phyloP scores from a whole-genome alignment of 2,797 vertebrate genomes.

The Gallinago nigripennis region DNA sequence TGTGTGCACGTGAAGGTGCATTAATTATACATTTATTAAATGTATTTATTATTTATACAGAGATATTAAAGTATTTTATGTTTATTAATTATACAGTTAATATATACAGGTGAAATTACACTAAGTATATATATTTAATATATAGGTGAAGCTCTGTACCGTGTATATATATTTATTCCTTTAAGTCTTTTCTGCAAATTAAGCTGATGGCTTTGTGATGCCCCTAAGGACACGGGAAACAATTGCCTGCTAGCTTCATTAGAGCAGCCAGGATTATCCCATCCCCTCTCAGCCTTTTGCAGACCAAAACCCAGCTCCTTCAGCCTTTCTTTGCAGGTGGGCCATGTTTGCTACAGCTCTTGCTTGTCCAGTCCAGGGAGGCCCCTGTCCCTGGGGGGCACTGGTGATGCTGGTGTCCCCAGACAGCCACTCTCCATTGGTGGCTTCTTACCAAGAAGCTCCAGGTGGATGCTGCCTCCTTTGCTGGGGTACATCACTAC shows the following conservation, averaged over 20 bases:
- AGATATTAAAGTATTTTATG: not conserved
- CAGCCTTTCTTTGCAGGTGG: not conserved
- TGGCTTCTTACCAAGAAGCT: not conserved
- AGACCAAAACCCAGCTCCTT: not conserved
- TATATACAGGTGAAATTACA: not conserved
- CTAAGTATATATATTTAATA: not conserved
- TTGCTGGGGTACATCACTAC: not conserved
- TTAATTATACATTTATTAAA: conserved; percentile 41
- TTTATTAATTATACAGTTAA: conserved; percentile 28
- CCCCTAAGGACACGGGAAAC: not conserved
- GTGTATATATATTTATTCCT: not conserved
- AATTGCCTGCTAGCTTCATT: not conserved
- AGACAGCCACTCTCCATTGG: fast-evolving
- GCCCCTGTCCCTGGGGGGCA: not conserved
- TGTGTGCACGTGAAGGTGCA: not conserved
- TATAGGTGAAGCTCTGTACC: not conserved
- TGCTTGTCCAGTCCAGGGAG: not conserved
- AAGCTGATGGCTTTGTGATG: conserved; percentile 8
- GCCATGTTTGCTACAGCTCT: not conserved
- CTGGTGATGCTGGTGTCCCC: not conserved
- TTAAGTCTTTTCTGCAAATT: not conserved
- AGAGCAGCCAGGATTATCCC: not conserved
- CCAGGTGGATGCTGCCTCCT: not conserved
- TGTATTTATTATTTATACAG: conserved; percentile 17
- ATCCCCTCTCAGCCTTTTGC: not conserved